Conservation (phyloP, 2,888 invertebrate species). For the Leucophora obtusa region DNA sequence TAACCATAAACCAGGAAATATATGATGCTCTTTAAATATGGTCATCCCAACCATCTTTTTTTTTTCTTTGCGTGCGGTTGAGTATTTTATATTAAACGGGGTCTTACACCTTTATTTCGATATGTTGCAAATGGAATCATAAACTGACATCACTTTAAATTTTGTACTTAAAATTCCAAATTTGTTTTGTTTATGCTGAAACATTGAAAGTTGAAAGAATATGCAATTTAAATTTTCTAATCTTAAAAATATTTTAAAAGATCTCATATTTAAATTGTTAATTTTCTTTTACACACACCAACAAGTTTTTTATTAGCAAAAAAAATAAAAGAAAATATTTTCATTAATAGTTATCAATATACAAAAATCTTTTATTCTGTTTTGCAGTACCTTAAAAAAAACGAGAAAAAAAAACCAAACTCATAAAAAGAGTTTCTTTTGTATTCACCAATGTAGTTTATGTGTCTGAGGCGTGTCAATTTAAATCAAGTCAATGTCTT, state of each 20-base stretch:
- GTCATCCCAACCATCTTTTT: no score
- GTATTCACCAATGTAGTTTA: slow-evolving; percentile 62
- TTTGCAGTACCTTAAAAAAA: slow-evolving; percentile 37
- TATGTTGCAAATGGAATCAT: no score
- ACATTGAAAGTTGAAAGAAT: no score
- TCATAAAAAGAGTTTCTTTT: slow-evolving; percentile 27
- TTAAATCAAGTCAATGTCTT: slow-evolving; percentile 64
- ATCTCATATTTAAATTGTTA: background rate
- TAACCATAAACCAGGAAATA: no score
- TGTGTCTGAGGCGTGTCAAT: slow-evolving; percentile 67
- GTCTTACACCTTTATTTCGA: no score
- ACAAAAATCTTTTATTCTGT: slow-evolving; percentile 52
- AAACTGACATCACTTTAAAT: no score
- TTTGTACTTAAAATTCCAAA: no score
- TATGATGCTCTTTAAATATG: no score
- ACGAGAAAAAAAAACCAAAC: background rate
- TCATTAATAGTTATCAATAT: slow-evolving; percentile 59
- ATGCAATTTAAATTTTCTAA: background rate
- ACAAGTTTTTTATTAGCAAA: background rate
- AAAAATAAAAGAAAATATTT: slow-evolving; percentile 23
- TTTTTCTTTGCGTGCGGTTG: no score
- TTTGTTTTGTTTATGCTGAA: background rate
- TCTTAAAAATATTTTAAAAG: background rate
- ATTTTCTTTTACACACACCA: background rate
- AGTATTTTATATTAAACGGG: no score